Percentiles rank a stretch among this genome's conserved stretches.
These are phyloP conservation scores for Clarias macrocephalus DNA, from an alignment of 2,113 vertebrate species.

Conservation along the genomic window DNA sequence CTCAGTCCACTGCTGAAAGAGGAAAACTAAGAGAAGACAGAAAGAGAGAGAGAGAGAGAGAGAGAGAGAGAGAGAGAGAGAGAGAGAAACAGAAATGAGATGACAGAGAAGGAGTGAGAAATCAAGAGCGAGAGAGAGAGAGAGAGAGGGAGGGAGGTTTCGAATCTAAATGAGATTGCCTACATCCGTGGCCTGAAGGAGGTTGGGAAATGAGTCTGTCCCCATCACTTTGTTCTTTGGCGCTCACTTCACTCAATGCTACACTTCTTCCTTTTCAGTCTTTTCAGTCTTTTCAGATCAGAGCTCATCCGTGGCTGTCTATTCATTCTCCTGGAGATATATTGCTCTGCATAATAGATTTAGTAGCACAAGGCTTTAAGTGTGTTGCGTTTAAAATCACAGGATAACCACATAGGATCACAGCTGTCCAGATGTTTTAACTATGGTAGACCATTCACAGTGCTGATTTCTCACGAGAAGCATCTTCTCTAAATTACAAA, in stretches of 20 bases:
- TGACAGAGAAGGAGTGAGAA: slow-evolving; percentile 5
- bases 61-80: background rate
- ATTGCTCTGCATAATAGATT: background rate
- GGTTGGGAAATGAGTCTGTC: slow-evolving; percentile 55
- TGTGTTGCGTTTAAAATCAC: background rate
- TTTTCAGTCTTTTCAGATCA: slow-evolving; percentile 18
- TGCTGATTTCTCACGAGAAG: background rate
- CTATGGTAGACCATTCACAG: background rate
- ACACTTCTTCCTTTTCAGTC: slow-evolving; percentile 50
- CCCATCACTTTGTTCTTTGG: slow-evolving; percentile 59
- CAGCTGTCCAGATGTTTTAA: slow-evolving; percentile 3
- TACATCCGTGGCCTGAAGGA: slow-evolving; percentile 53
- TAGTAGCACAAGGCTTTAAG: background rate
- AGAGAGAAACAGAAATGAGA: slow-evolving; percentile 6
- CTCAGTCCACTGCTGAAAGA: slow-evolving; percentile 23
- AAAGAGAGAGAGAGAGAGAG: background rate
- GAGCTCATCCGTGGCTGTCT: slow-evolving; percentile 40
- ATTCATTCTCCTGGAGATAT: slow-evolving; percentile 4
- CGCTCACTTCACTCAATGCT: slow-evolving; percentile 53
- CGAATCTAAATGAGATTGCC: slow-evolving; percentile 46
- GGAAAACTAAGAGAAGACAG: slow-evolving; percentile 13
- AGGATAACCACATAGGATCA: background rate
- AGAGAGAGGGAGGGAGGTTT: slow-evolving; percentile 45
- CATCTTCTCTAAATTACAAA: background rate
- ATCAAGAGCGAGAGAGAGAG: slow-evolving; percentile 4